These are phyloP conservation scores for Drosophila truncata DNA, from an alignment of 1,140 invertebrate genomes.

Conservation along the genomic window DNA sequence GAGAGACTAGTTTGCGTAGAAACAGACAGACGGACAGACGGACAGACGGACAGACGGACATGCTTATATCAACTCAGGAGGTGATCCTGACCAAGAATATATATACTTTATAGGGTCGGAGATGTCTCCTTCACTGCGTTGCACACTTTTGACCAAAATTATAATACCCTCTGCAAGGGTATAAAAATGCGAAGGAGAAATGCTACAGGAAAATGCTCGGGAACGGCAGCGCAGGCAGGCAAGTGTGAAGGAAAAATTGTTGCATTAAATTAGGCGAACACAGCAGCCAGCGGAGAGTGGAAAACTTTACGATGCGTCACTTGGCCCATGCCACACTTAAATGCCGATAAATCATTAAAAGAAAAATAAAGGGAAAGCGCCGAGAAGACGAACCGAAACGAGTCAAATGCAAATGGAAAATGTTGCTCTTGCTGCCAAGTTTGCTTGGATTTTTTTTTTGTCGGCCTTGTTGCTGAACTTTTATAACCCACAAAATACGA, in stretches of 20 bases:
- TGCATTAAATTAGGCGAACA: slow-evolving; percentile 81
- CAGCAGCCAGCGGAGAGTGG: slow-evolving; percentile 34
- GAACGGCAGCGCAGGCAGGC: slow-evolving; percentile 21
- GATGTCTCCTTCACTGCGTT: no score
- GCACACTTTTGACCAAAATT: no score
- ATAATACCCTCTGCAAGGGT: no score
- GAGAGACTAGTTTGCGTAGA: no score
- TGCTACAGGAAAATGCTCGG: slow-evolving; percentile 24
- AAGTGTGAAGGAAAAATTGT: slow-evolving; percentile 72
- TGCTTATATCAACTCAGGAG: no score
- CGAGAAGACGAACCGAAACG: slow-evolving; percentile 8
- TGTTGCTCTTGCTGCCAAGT: slow-evolving; percentile 33
- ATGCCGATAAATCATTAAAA: slow-evolving; percentile 82
- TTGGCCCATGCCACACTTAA: slow-evolving; percentile 63
- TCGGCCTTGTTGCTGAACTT: slow-evolving; percentile 46
- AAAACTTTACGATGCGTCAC: slow-evolving; percentile 77
- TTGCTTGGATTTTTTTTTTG: slow-evolving; percentile 40
- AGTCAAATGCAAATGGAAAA: slow-evolving; percentile 64
- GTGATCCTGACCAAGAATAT: no score
- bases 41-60: no score
- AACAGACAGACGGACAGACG: no score
- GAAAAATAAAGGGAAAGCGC: slow-evolving; percentile 40
- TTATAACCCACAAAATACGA: slow-evolving; percentile 82
- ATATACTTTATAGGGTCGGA: no score
- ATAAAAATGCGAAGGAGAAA: slow-evolving; percentile 39